phyloP scores from a whole-genome alignment of 2,113 vertebrate species.

The Tonatia bakeri region DNA sequence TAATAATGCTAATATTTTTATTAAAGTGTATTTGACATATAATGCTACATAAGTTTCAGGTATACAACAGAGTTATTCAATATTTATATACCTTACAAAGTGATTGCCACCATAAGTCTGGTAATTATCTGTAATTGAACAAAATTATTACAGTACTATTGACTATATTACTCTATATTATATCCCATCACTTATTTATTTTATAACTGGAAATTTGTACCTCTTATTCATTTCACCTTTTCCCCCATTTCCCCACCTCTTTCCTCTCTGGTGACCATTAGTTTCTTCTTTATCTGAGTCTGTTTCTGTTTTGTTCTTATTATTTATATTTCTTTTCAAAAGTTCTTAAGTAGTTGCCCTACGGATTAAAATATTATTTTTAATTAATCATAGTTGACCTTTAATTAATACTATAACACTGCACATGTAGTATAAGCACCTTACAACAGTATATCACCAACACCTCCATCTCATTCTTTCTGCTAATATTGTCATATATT shows the following conservation, averaged over 20 bases:
- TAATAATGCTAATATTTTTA: neutral
- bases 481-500: neutral
- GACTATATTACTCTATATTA: too few relatives aligned
- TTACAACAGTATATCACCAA: neutral
- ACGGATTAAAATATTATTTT: neutral
- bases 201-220: too few relatives aligned
- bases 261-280: neutral
- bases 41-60: neutral
- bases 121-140: too few relatives aligned
- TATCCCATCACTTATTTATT: neutral
- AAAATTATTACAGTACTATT: too few relatives aligned
- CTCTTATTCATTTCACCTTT: neutral
- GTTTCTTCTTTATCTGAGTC: neutral
- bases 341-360: neutral
- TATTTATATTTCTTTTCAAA: neutral
- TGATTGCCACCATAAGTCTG: neutral
- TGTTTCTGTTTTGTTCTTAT: neutral
- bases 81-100: neutral
- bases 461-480: neutral
- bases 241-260: neutral
- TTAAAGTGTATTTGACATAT: neutral
- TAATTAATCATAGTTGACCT: neutral
- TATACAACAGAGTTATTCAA: neutral
- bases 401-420: neutral
- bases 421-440: neutral